These are phyloP conservation scores for Limenitis camilla DNA, from an alignment of 2,888 invertebrate genomes.

Conservation along the genomic window DNA sequence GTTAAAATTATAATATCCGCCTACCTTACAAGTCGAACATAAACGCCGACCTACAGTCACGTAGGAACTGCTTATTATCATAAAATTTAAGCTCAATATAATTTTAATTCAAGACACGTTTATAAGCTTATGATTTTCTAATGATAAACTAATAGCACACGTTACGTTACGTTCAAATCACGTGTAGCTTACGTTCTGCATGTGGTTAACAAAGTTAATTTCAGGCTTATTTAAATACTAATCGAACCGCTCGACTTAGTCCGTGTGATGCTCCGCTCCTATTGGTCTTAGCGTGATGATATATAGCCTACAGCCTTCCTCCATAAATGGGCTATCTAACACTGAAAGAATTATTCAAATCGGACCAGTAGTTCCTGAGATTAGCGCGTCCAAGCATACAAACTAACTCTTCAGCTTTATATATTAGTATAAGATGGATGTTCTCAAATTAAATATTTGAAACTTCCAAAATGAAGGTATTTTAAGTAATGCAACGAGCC, in stretches of 20 bases:
- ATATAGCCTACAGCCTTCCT: too few relatives aligned
- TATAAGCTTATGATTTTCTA: not conserved
- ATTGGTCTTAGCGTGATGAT: too few relatives aligned
- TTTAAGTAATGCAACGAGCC: constrained; percentile 53
- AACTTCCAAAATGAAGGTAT: constrained; percentile 42
- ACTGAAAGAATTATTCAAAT: too few relatives aligned
- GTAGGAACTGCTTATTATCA: not conserved
- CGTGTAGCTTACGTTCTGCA: too few relatives aligned
- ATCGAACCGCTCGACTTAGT: too few relatives aligned
- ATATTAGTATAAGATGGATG: constrained; percentile 28
- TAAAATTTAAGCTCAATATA: not conserved
- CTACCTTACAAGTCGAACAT: constrained; percentile 8
- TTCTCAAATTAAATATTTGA: constrained; percentile 29
- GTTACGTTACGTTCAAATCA: not conserved
- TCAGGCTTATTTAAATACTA: constrained; percentile 32
- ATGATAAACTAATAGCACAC: not conserved
- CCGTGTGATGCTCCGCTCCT: too few relatives aligned
- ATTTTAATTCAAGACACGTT: not conserved
- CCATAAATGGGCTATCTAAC: too few relatives aligned
- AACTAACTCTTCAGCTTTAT: too few relatives aligned
- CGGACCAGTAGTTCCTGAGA: too few relatives aligned
- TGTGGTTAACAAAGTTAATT: not conserved
- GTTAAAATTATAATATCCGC: constrained; percentile 5
- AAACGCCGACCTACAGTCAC: constrained; percentile 8
- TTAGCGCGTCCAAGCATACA: too few relatives aligned